Evolutionary conservation across 2,113 vertebrate genomes (phyloP).

Genomic region (Anolis carolinensis): DNA sequence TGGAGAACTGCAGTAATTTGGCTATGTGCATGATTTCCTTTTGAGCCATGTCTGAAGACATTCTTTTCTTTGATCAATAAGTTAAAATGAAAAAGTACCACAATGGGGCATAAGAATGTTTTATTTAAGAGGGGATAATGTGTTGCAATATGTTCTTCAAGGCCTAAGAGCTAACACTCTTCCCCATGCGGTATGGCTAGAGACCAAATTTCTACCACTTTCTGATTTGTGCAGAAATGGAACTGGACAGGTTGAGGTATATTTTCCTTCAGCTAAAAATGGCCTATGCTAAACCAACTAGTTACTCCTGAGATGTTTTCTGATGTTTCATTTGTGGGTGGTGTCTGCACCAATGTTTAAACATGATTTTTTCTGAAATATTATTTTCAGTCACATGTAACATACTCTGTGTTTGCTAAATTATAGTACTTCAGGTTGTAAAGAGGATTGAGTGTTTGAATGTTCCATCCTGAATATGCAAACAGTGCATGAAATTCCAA

Average conservation of each 20-base stretch:
- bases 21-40: conserved; percentile 37
- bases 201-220: conserved; percentile 61
- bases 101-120: conserved; percentile 43
- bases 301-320: neutral
- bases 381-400: neutral
- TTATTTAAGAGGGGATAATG: conserved; percentile 46
- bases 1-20: conserved; percentile 57
- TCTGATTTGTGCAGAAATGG: conserved; percentile 34
- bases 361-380: neutral
- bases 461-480: neutral
- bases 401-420: neutral
- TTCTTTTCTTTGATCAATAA: conserved; percentile 69
- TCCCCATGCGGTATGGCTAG: conserved; percentile 47
- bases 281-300: neutral
- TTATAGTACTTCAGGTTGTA: neutral
- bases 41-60: conserved; percentile 52
- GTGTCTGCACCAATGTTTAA: neutral
- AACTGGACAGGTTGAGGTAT: conserved; percentile 36
- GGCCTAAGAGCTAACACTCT: neutral
- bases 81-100: conserved; percentile 59
- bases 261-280: conserved; percentile 46
- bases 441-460: neutral
- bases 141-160: conserved; percentile 22
- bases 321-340: neutral
- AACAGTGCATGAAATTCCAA: neutral